Conservation (phyloP, 2,888 invertebrate species). For the Phoronis australis region DNA sequence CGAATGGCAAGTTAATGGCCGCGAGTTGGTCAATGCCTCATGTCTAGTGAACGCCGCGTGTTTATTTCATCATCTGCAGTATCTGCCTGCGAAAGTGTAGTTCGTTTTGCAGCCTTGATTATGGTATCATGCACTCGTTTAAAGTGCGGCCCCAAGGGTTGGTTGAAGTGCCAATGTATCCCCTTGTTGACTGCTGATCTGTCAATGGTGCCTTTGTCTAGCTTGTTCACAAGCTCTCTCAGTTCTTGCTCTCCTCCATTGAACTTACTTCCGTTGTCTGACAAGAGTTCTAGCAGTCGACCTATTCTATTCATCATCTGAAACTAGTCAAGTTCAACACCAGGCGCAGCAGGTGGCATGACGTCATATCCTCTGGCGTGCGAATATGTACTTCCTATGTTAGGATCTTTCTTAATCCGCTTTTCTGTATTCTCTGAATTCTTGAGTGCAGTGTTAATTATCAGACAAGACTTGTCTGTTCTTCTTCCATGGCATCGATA, state of each 20-base stretch:
- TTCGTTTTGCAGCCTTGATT: slow-evolving; percentile 17
- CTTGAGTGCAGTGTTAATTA: too few relatives aligned
- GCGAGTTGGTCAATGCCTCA: slow-evolving; percentile 13
- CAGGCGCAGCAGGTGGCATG: too few relatives aligned
- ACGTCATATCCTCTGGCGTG: too few relatives aligned
- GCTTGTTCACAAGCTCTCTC: too few relatives aligned
- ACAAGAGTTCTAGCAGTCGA: slow-evolving; percentile 7
- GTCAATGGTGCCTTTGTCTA: too few relatives aligned
- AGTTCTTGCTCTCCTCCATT: slow-evolving; percentile 9
- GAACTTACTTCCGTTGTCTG: slow-evolving; percentile 19
- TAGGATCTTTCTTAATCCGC: too few relatives aligned
- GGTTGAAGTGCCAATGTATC: slow-evolving; percentile 18
- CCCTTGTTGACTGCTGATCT: slow-evolving; percentile 12
- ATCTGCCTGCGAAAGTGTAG: slow-evolving; percentile 12
- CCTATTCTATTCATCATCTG: too few relatives aligned
- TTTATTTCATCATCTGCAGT: slow-evolving; percentile 18
- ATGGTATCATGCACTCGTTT: slow-evolving; percentile 17
- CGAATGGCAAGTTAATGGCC: slow-evolving; percentile 8
- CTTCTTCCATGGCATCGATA: too few relatives aligned
- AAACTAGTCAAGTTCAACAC: too few relatives aligned
- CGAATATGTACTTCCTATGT: too few relatives aligned
- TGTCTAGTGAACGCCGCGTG: slow-evolving; percentile 16
- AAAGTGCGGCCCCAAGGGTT: slow-evolving; percentile 17
- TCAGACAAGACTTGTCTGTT: too few relatives aligned
- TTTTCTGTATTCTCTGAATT: too few relatives aligned